Evolutionary conservation across 1,140 invertebrate genomes (phyloP), one percentile per base, ranked within the genome.

Genomic region (Drosophila auraria): DNA sequence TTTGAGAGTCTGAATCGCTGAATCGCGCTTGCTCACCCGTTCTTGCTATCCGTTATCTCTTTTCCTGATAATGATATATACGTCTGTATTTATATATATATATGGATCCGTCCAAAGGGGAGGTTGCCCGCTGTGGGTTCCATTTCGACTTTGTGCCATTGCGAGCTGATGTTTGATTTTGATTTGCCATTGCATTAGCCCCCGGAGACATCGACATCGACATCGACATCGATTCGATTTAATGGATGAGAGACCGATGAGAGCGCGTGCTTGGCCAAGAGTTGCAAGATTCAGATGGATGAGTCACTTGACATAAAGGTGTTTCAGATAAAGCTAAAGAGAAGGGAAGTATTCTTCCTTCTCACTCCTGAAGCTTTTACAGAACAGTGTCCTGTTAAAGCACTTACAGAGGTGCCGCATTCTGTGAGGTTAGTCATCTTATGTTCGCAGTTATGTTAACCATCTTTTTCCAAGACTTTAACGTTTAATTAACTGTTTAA

Each of bases 61-160:
- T 83, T 69, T 77, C 83, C 86, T 70, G 83, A 87, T 87, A 87
- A 68, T 87, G 70, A 47, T 60, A 80, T 45, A 51, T 20, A 20
- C 17, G 14, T 30, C 27, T 56, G 12, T 38, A 49, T 30, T 40
- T 62, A 40, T 60, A 49, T 51, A 58, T 42, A 60, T 58, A 51
- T 38, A 30, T 14, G 17, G 44, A 42, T 23, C 12, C 15, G 20
- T n/a, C 12, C 20, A 33, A 33, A 30, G 49, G 59, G 66, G 38
- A 40, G 20, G 38, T 25, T 59, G 20, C 11, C 54, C 44, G 20
- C 44, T 45, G n/a, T 50, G n/a, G 58, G 45, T 61, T 20, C 58
- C 70, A 69, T 62, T 82, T 86, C 64, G 82, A 86, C 82, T 82
- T 83, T 83, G 82, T 53, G 54, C 74, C 68, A 76, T 80, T 84